Percentiles rank a stretch among this genome's conserved stretches.
Conservation (phyloP, 2,113 vertebrate species). For the Ovibos moschatus region DNA sequence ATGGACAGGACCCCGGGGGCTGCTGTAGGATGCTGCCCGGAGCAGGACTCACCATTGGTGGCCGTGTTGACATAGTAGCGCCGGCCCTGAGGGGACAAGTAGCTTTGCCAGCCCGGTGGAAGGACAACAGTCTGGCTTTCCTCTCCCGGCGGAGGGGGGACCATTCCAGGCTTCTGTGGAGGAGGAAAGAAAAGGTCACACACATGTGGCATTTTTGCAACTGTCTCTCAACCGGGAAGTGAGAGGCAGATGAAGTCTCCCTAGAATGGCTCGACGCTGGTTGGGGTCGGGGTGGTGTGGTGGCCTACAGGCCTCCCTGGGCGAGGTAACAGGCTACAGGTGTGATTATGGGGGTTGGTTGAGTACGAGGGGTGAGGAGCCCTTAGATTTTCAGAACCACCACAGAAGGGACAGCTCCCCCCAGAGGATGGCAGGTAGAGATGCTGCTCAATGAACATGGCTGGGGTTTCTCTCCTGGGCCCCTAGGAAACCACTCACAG, state of each 20-base stretch:
- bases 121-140: constrained; percentile 86
- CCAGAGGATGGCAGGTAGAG: neutral
- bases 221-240: neutral
- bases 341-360: neutral
- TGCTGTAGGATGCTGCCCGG: too few species aligned
- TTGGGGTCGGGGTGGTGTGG: neutral
- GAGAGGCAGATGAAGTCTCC: neutral
- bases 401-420: neutral
- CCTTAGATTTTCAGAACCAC: neutral
- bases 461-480: neutral
- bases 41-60: constrained; percentile 90
- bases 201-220: neutral
- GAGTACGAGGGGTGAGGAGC: accelerated
- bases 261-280: neutral
- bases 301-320: neutral
- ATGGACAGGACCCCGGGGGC: accelerated
- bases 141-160: constrained; percentile 88
- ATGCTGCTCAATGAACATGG: neutral
- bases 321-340: neutral
- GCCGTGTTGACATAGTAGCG: constrained; percentile 96
- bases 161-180: constrained; percentile 89
- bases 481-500: neutral
- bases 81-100: constrained; percentile 95
- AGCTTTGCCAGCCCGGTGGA: constrained; percentile 95
- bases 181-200: constrained; percentile 39